Evolutionary conservation across 1,140 invertebrate genomes (phyloP).

Genomic region (Pseudomyrmex cubaensis): DNA sequence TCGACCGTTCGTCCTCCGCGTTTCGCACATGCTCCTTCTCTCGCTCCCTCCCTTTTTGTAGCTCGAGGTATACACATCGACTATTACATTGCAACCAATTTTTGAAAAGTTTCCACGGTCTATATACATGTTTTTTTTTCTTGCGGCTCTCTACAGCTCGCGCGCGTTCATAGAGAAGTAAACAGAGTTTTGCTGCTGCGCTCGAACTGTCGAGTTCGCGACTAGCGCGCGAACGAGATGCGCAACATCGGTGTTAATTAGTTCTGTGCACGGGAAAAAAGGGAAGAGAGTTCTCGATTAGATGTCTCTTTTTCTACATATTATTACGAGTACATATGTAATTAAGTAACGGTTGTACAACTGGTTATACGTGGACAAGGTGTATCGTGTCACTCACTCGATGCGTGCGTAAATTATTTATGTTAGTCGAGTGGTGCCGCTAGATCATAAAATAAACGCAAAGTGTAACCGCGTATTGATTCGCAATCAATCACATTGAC

Average conservation of each 20-base stretch:
- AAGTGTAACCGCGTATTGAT: constrained; percentile 14
- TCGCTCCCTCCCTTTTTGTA: constrained; percentile 49
- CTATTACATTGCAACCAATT: constrained; percentile 63
- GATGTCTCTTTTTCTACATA: background rate
- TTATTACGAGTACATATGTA: background rate
- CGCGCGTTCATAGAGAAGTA: constrained; percentile 10
- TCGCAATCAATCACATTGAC: background rate
- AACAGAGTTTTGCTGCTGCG: constrained; percentile 7
- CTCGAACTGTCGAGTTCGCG: background rate
- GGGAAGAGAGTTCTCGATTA: background rate
- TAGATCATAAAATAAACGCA: background rate
- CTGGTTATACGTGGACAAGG: background rate
- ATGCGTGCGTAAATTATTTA: constrained; percentile 9
- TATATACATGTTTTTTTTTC: constrained; percentile 8
- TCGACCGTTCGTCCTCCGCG: too few species aligned
- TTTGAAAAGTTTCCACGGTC: constrained; percentile 60
- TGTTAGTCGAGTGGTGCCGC: background rate
- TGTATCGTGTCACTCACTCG: background rate
- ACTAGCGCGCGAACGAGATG: background rate
- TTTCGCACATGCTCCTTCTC: constrained; percentile 16
- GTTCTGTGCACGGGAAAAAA: background rate
- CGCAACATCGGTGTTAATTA: constrained; percentile 22
- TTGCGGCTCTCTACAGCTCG: background rate
- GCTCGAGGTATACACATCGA: constrained; percentile 62
- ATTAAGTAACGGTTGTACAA: constrained; percentile 26